Evolutionary conservation across 1,140 invertebrate species (phyloP).

Genomic region (Trichoplusia ni): DNA sequence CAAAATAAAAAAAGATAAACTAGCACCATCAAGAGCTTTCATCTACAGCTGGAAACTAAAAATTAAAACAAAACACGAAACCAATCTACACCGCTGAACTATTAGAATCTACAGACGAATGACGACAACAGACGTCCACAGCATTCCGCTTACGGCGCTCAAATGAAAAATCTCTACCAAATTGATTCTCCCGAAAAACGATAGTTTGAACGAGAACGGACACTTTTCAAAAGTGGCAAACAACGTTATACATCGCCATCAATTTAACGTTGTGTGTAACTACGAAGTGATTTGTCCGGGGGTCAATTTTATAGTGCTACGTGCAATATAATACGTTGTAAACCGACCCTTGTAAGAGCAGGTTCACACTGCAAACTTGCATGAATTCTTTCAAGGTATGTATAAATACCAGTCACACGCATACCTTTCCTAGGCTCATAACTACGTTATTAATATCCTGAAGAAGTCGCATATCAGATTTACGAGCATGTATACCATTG

Average conservation of each 20-base stretch:
- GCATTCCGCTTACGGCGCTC: slow-evolving; percentile 16
- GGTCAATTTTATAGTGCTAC: slow-evolving; percentile 8
- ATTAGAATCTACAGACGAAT: slow-evolving; percentile 18
- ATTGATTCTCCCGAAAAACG: slow-evolving; percentile 25
- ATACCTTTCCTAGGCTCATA: too few species aligned
- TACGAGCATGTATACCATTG: too few species aligned
- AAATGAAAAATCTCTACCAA: slow-evolving; percentile 20
- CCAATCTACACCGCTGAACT: too few species aligned
- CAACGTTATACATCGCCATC: background rate
- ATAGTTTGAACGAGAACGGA: slow-evolving; percentile 17
- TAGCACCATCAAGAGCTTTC: too few species aligned
- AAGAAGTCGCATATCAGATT: too few species aligned
- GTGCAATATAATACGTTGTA: slow-evolving; percentile 2
- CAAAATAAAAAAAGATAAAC: too few species aligned
- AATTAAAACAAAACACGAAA: background rate
- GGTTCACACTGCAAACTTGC: too few species aligned
- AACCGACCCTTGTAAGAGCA: background rate
- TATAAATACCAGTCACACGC: too few species aligned
- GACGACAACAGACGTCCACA: background rate
- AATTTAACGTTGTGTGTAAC: slow-evolving; percentile 2
- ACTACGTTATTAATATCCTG: too few species aligned
- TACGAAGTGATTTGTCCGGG: slow-evolving; percentile 3
- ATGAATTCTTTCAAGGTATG: too few species aligned
- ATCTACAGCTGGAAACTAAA: too few species aligned
- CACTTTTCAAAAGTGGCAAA: slow-evolving; percentile 9